Evolutionary conservation across 2,888 invertebrate genomes (phyloP).

Genomic region (Dryomyza anilis): DNA sequence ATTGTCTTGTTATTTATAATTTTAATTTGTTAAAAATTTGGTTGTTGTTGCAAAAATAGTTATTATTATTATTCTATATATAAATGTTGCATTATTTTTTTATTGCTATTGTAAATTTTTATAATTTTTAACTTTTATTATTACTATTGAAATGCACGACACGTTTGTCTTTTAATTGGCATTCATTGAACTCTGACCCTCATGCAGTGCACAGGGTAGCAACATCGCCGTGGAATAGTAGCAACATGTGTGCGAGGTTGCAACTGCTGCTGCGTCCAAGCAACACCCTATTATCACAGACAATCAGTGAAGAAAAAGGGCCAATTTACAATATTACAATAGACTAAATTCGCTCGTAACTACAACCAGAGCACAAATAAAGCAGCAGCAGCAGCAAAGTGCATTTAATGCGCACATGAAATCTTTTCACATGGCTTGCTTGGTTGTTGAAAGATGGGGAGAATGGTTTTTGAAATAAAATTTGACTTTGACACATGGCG

Average conservation of each 20-base stretch:
- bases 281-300: background rate
- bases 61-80: background rate
- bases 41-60: background rate
- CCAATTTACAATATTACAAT: background rate
- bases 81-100: too few species aligned
- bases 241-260: background rate
- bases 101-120: too few species aligned
- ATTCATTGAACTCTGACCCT: conserved; percentile 55
- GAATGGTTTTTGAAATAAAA: background rate
- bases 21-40: background rate
- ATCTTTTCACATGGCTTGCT: background rate
- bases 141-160: conserved; percentile 6
- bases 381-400: background rate
- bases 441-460: background rate
- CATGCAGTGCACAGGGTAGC: conserved; percentile 26
- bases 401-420: background rate
- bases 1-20: too few species aligned
- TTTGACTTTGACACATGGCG: conserved; percentile 19
- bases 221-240: background rate
- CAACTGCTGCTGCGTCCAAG: background rate
- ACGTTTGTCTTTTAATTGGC: conserved; percentile 47
- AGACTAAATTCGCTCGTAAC: too few species aligned
- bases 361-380: background rate
- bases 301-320: background rate
- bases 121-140: too few species aligned